Evolutionary conservation across 2,888 invertebrate genomes (phyloP).

Genomic region (Mellilla xanthometata): DNA sequence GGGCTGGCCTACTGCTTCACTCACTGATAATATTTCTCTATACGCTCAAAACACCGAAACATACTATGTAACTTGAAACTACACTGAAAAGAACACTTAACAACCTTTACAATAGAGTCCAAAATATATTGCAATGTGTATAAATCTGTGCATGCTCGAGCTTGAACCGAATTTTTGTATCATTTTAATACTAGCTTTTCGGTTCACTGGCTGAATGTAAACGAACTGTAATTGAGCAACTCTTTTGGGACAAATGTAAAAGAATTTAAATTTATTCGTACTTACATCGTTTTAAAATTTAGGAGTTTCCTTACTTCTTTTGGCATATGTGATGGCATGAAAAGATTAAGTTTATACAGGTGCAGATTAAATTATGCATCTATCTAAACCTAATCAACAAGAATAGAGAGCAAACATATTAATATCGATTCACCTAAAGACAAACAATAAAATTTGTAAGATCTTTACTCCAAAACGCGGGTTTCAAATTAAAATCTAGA

Average conservation of each 20-base stretch:
- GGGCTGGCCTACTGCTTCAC: constrained; percentile 66
- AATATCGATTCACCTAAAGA: too few relatives aligned
- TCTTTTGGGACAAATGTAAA: constrained; percentile 30
- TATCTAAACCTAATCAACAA: too few relatives aligned
- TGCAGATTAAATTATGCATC: too few relatives aligned
- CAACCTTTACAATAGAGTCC: not conserved
- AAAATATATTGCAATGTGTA: constrained; percentile 6
- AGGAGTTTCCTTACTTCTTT: too few relatives aligned
- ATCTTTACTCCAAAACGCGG: too few relatives aligned
- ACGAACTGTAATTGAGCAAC: constrained; percentile 41
- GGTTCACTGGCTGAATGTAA: constrained; percentile 39
- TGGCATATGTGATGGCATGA: too few relatives aligned
- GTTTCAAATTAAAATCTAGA: too few relatives aligned
- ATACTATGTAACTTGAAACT: constrained; percentile 19
- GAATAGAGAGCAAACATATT: too few relatives aligned
- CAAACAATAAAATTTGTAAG: too few relatives aligned
- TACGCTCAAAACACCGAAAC: constrained; percentile 36
- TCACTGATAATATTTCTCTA: constrained; percentile 57
- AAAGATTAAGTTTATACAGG: too few relatives aligned
- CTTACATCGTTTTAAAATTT: too few relatives aligned
- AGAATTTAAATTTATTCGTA: constrained; percentile 17
- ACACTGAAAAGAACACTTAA: constrained; percentile 32
- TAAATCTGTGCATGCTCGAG: constrained; percentile 17
- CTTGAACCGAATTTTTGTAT: constrained; percentile 37
- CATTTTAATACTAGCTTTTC: constrained; percentile 41